Evolutionary conservation across 2,797 vertebrate genomes (phyloP).

Genomic region (Leptoclinus maculatus): DNA sequence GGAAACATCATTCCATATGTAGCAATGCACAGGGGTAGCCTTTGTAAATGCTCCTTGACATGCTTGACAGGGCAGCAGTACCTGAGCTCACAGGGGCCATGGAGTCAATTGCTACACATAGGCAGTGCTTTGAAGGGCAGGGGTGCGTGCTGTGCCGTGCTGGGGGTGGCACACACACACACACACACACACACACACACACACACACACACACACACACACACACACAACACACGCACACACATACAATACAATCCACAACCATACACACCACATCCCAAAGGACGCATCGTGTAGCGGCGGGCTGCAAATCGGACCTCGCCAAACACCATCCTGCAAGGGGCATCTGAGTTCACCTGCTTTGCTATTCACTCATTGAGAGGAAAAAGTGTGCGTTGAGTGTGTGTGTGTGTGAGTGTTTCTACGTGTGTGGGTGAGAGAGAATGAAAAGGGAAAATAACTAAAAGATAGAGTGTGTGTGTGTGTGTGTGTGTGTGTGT

Average conservation of each 20-base stretch:
- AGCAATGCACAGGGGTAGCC: constrained; percentile 39
- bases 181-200: constrained; percentile 21
- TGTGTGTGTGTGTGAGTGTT: constrained; percentile 21
- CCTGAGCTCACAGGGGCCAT: constrained; percentile 71
- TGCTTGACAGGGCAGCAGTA: constrained; percentile 70
- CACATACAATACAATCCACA: constrained; percentile 35
- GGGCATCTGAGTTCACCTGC: constrained; percentile 56
- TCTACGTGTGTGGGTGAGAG: constrained; percentile 1
- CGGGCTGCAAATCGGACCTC: constrained; percentile 34
- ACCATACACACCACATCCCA: constrained; percentile 55
- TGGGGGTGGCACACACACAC: constrained; percentile 23
- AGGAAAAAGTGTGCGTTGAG: constrained; percentile 20
- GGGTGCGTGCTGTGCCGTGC: constrained; percentile 50
- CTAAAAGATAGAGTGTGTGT: constrained; percentile 43
- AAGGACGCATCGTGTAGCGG: constrained; percentile 47
- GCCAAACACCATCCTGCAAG: constrained; percentile 22
- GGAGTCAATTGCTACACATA: constrained; percentile 80
- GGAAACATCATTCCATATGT: constrained; percentile 5
- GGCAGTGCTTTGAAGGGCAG: constrained; percentile 71
- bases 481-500: constrained; percentile 34
- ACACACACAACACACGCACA: constrained; percentile 15
- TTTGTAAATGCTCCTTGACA: constrained; percentile 61
- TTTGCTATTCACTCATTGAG: constrained; percentile 18
- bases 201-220: constrained; percentile 35
- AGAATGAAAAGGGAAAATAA: constrained; percentile 46